Conservation (phyloP, 1,140 invertebrate genomes). For the Eciton burchellii region DNA sequence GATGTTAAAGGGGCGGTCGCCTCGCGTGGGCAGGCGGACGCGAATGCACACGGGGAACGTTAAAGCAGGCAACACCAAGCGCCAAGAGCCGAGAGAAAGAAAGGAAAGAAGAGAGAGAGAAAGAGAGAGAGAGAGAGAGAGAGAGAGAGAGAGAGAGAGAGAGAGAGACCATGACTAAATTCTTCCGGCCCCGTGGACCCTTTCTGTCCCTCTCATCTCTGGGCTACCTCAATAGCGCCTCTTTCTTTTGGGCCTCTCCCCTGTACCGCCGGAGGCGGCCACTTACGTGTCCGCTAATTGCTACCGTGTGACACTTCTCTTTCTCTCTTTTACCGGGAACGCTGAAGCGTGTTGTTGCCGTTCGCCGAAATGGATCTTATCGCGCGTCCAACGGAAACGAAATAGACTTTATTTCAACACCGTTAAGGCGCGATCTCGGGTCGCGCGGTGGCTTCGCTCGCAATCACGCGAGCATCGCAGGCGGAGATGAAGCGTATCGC, state of each 20-base stretch:
- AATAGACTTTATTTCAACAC: not conserved
- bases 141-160: slow-evolving; percentile 16
- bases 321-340: slow-evolving; percentile 1
- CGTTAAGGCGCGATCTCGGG: too few species aligned
- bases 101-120: too few species aligned
- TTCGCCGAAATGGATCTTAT: slow-evolving; percentile 15
- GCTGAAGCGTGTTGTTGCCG: not conserved
- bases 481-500: not conserved
- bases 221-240: not conserved
- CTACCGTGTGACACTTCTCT: slow-evolving; percentile 50
- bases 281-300: slow-evolving; percentile 56
- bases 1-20: slow-evolving; percentile 78
- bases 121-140: slow-evolving; percentile 35
- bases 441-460: too few species aligned
- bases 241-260: slow-evolving; percentile 1
- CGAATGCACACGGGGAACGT: slow-evolving; percentile 70
- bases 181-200: slow-evolving; percentile 57
- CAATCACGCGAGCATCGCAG: not conserved
- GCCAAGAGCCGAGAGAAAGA: slow-evolving; percentile 39
- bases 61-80: slow-evolving; percentile 70
- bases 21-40: slow-evolving; percentile 73
- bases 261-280: slow-evolving; percentile 5
- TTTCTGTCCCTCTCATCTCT: slow-evolving; percentile 16
- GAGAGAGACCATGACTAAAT: slow-evolving; percentile 69
- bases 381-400: not conserved